A percentile compares a stretch with the other conserved stretches of the same genome.
Conservation (phyloP, 1,140 invertebrate species). For the Drosophila santomea region DNA sequence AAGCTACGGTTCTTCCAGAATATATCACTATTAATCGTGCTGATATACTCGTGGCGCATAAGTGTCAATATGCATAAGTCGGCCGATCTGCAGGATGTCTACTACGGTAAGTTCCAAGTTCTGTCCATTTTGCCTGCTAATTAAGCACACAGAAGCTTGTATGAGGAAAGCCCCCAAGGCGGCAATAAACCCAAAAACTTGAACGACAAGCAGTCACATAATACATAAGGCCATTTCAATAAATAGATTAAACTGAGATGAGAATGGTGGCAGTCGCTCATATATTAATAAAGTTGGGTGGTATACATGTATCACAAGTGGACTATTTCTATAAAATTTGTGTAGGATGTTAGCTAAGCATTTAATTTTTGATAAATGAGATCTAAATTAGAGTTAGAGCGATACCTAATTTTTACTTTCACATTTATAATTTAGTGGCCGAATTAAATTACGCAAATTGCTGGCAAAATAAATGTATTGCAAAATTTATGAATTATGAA, state of each 20-base stretch:
- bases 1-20: slow-evolving; percentile 86
- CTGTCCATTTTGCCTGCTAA: slow-evolving; percentile 42
- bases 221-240: slow-evolving; percentile 64
- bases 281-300: slow-evolving; percentile 6
- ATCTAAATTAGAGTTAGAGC: slow-evolving; percentile 4
- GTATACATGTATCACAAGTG: background rate
- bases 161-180: slow-evolving; percentile 10
- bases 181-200: slow-evolving; percentile 34
- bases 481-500: background rate
- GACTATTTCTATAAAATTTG: slow-evolving; percentile 11
- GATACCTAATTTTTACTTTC: background rate
- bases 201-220: slow-evolving; percentile 39
- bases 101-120: slow-evolving; percentile 87
- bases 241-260: slow-evolving; percentile 62
- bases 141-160: slow-evolving; percentile 29
- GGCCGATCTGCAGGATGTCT: slow-evolving; percentile 89
- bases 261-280: slow-evolving; percentile 1
- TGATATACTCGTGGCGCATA: slow-evolving; percentile 90
- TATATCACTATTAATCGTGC: slow-evolving; percentile 89
- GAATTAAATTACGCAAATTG: background rate
- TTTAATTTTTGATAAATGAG: slow-evolving; percentile 30
- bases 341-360: slow-evolving; percentile 12
- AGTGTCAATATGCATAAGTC: slow-evolving; percentile 89
- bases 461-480: too few relatives aligned
- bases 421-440: too few relatives aligned